Evolutionary conservation across 1,140 invertebrate species (phyloP), one percentile per base, ranked within the genome.

Genomic region (Dysdera silvatica): DNA sequence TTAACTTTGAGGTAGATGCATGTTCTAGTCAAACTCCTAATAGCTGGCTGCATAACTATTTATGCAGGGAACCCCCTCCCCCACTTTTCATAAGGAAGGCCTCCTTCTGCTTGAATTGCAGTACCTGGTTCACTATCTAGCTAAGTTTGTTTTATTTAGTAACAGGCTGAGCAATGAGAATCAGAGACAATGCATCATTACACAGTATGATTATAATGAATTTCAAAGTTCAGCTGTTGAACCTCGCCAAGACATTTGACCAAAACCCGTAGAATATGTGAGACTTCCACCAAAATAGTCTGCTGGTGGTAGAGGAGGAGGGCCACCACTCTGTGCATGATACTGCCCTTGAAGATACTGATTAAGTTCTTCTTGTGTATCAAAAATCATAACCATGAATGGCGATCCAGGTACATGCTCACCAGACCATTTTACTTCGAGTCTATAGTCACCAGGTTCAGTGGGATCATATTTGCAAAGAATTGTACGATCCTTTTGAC

Each of bases 301-400:
- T 12, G 68, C 64, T n/a, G 73, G 70, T 60, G 66, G 66, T 28
- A 68, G 68, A 23, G 74, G 69, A 59, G 64, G 64, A 12, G 65
- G 69, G 31, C 71, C 76, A 55, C 78, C 78, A 32, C 35, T 35
- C 18, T 57, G 43, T 6, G 37, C 28, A 47, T 61, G 43, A 18
- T 69, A 69, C 47, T 71, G 65, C 61, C 73, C 54, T 43, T 72
- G 70, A 35, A 74, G 51, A 60, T 72, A 82, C 64, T 80, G 76
- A 68, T 80, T 83, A 47, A 99, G 82, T 79, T 98, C 95, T 74
- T 98, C 92, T 76, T 95, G 89, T 7, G 94, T 98, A 73, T 99
- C 96, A 75, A 98, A 96, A 70, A 99, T 99, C 86, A 97, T 94
- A 54, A 99, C 94, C 48, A 89, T 86, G 80, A 99, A 99, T 1